Evolutionary conservation across 2,888 invertebrate species (phyloP), one percentile per base, ranked within the genome.

Genomic region (Acleris sparsana): DNA sequence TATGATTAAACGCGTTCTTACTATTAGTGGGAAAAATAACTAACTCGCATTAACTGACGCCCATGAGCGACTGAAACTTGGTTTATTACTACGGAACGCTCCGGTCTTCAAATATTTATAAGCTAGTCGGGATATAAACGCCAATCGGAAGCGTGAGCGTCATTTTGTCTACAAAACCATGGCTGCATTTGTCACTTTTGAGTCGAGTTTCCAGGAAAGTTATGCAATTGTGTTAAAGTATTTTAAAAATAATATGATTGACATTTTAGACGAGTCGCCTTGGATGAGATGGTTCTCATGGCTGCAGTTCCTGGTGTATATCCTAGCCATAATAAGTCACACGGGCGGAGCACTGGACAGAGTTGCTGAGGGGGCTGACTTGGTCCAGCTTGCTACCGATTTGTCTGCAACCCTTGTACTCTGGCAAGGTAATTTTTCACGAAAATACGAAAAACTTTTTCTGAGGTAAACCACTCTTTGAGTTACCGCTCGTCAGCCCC

Each of bases 361-460:
- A 3, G 25, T 62, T 6, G 22, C 33, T 0, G 46, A 61, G 13
- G 66, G 66, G 5, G 61, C 56, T 52, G 66, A 62, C 22, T 39
- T 66, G 18, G 62, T 66, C 1, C 51, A 66, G 29, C 7, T 66
- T 0, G 57, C 66, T 25, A 52, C 13, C 16, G 66, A 66, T 3
- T 48, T 66, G n/a, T 66, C 66, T 16, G 52, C 52, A 9, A 57
- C 48, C 6, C 66, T 66, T 9, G 48, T 57, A 2, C 46, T 66
- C 22, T 66, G 61, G 51, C 61, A 66, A 57, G 66, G 66, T 66
- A 46, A 7, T 44, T 49, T 3, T 5, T 39, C 39, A 39, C 39
- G 1, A 13, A 39, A 13, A 9, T 13, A 13, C 13, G n/a, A n/a
- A n/a, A n/a, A 13, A 3, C 5, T 39, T 39, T 39, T 39, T 39